Evolutionary conservation across 1,140 invertebrate species (phyloP).

Genomic region (Meloidogyne floridensis): DNA sequence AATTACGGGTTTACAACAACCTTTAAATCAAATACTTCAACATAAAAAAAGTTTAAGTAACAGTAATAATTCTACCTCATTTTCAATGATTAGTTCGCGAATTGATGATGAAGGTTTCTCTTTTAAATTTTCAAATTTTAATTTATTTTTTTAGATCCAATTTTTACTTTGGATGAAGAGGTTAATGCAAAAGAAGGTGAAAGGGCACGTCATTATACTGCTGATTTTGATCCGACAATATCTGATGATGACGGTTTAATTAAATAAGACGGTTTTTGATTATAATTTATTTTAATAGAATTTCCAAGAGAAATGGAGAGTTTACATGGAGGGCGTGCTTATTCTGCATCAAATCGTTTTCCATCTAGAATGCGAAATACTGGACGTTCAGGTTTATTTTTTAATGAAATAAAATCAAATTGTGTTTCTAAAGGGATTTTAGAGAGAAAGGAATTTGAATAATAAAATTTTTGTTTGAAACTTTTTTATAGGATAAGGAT

Average conservation of each 20-base stretch:
- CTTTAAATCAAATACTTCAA: not conserved
- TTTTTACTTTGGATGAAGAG: conserved; percentile 36
- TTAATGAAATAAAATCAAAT: no score
- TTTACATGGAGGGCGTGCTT: conserved; percentile 24
- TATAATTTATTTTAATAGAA: conserved; percentile 17
- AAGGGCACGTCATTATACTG: conserved; percentile 28
- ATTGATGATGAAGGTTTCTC: conserved; percentile 20
- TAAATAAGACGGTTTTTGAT: not conserved
- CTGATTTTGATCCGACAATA: conserved; percentile 32
- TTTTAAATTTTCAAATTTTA: not conserved
- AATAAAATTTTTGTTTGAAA: no score
- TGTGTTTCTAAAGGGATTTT: no score
- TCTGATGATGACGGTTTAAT: conserved; percentile 26
- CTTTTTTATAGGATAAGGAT: no score
- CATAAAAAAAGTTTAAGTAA: conserved; percentile 20
- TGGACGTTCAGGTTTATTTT: conserved; percentile 24
- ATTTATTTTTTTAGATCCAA: conserved; percentile 26
- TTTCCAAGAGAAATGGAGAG: conserved; percentile 16
- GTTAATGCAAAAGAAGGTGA: conserved; percentile 18
- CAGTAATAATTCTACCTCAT: not conserved
- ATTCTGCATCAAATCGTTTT: conserved; percentile 15
- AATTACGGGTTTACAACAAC: conserved; percentile 17
- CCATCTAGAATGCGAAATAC: conserved; percentile 26
- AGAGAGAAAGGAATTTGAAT: no score
- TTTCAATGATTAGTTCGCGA: conserved; percentile 15